These are phyloP conservation scores for Pseudomugil gertrudae DNA, from an alignment of 2,797 vertebrate species.

Conservation along the genomic window DNA sequence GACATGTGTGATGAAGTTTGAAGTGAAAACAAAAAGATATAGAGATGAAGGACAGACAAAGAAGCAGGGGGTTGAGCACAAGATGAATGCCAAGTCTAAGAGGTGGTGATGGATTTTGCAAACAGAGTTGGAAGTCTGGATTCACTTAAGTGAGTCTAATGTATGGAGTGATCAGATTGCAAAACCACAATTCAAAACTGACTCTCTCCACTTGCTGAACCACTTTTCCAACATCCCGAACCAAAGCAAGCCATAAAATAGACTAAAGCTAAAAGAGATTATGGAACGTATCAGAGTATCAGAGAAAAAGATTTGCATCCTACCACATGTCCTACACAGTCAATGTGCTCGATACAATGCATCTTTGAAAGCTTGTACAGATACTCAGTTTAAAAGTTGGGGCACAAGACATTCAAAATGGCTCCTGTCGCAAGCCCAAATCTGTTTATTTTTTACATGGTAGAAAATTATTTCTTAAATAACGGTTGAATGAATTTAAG, in stretches of 20 bases:
- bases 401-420: not conserved
- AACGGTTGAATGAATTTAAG: no score
- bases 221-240: slow-evolving; percentile 17
- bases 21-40: slow-evolving; percentile 43
- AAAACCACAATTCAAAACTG: slow-evolving; percentile 10
- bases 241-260: not conserved
- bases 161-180: slow-evolving; percentile 31
- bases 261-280: not conserved
- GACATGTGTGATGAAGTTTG: slow-evolving; percentile 30
- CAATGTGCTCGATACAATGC: no score
- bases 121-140: slow-evolving; percentile 44
- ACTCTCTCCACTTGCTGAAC: slow-evolving; percentile 16
- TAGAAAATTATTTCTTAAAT: no score
- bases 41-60: slow-evolving; percentile 27
- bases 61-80: slow-evolving; percentile 10
- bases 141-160: slow-evolving; percentile 40
- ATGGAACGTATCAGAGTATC: not conserved
- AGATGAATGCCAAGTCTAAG: slow-evolving; percentile 42
- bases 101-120: slow-evolving; percentile 47
- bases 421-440: not conserved
- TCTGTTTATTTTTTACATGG: no score
- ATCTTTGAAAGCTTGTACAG: no score
- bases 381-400: no score
- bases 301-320: not conserved
- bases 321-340: no score